Evolutionary conservation across 2,113 vertebrate species (phyloP).

Genomic region (Balaenoptera acutorostrata): DNA sequence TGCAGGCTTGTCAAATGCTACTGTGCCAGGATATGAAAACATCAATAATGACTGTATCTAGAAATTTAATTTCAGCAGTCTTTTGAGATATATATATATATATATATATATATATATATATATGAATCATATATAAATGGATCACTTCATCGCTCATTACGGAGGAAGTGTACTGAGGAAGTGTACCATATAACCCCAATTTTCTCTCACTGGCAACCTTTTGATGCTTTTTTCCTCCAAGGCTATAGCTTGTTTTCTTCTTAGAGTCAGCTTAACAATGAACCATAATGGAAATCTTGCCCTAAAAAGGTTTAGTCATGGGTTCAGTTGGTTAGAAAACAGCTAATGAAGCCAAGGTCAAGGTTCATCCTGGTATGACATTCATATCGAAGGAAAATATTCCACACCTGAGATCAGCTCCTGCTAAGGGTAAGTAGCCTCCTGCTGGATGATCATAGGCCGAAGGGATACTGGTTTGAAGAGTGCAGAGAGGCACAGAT

Average conservation of each 20-base stretch:
- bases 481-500: not conserved
- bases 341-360: conserved; percentile 47
- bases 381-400: not conserved
- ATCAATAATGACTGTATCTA: not conserved
- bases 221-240: not conserved
- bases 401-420: not conserved
- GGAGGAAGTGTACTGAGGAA: not conserved
- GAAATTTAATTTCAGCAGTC: conserved; percentile 7
- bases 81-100: too few species aligned
- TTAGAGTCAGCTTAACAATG: conserved; percentile 12
- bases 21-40: not conserved
- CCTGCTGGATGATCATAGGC: not conserved
- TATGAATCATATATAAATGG: not conserved
- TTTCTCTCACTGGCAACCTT: conserved; percentile 47
- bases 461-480: not conserved
- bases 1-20: not conserved
- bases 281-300: conserved; percentile 25
- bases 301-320: conserved; percentile 21
- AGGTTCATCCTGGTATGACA: not conserved
- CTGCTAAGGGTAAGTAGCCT: not conserved
- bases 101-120: not conserved
- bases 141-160: conserved; percentile 18
- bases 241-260: conserved; percentile 36
- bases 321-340: conserved; percentile 36
- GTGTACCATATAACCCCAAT: conserved; percentile 37